A percentile compares a stretch with the other conserved stretches of the same genome.
These are phyloP conservation scores for Colostygia pectinataria DNA, from an alignment of 2,888 invertebrate genomes.

Conservation along the genomic window DNA sequence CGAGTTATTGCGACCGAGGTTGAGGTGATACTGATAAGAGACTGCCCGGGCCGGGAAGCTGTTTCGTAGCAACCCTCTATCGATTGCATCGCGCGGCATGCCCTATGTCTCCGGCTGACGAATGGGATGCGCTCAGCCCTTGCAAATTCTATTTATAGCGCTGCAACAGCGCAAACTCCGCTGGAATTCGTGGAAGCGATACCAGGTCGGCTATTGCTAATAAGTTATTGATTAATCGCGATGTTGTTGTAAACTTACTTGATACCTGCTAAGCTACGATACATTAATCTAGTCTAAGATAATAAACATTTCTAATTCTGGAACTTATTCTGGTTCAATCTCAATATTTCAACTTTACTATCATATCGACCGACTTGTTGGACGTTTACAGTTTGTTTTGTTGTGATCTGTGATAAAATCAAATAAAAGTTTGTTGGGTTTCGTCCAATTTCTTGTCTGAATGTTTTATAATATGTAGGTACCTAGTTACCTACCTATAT, in stretches of 20 bases:
- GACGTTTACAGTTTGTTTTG: too few species aligned
- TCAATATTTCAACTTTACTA: too few species aligned
- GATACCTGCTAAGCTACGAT: neutral
- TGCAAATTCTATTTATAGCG: conserved; percentile 25
- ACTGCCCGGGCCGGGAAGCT: conserved; percentile 27
- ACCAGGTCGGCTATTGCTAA: neutral
- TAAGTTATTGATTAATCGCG: neutral
- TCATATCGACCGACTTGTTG: too few species aligned
- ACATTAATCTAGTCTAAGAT: too few species aligned
- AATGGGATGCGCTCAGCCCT: conserved; percentile 28
- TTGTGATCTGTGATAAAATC: too few species aligned
- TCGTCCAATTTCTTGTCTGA: too few species aligned
- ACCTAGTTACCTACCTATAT: too few species aligned
- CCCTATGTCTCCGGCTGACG: conserved; percentile 15
- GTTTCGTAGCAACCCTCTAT: conserved; percentile 48
- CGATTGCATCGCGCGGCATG: conserved; percentile 49
- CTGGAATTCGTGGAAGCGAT: conserved; percentile 3
- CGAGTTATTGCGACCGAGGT: neutral
- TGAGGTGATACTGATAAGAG: conserved; percentile 10
- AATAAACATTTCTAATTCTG: too few species aligned
- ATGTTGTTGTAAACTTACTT: neutral
- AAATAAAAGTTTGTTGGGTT: too few species aligned
- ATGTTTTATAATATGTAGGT: too few species aligned
- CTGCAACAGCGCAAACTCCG: conserved; percentile 19
- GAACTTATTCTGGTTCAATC: too few species aligned